These are phyloP conservation scores for Neomorphus geoffroyi DNA, from an alignment of 2,797 vertebrate species.

Conservation along the genomic window DNA sequence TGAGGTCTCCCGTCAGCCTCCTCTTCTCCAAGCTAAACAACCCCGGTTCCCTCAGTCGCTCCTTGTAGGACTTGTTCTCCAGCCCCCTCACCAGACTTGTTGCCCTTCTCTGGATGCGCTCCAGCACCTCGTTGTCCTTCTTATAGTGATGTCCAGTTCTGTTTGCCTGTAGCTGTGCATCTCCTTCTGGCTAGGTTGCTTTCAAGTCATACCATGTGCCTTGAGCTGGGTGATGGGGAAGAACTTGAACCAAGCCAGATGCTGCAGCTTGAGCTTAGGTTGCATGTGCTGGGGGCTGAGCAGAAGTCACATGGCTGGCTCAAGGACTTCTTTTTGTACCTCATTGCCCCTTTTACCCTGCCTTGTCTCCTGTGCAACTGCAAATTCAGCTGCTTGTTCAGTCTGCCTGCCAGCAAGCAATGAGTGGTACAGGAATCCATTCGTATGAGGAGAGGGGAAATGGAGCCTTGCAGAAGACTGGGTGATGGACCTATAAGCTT, in stretches of 20 bases:
- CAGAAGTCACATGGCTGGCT: not conserved
- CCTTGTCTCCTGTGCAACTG: not conserved
- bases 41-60: too few relatives aligned
- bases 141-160: too few relatives aligned
- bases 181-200: not conserved
- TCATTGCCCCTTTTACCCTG: not conserved
- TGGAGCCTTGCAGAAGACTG: accelerated
- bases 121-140: too few relatives aligned
- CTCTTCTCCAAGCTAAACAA: too few relatives aligned
- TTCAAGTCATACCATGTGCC: not conserved
- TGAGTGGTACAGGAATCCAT: not conserved
- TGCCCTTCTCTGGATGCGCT: too few relatives aligned
- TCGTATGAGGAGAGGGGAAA: not conserved
- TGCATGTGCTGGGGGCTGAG: accelerated
- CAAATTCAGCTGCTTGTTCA: not conserved
- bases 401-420: not conserved
- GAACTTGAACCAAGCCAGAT: not conserved
- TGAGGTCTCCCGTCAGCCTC: too few relatives aligned
- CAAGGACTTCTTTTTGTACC: not conserved
- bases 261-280: not conserved
- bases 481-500: not conserved
- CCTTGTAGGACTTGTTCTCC: too few relatives aligned
- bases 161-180: not conserved
- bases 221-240: not conserved
- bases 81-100: too few relatives aligned